Base-by-base conservation (phyloP, 1,140 invertebrate species). In the Brachionus asplanchnoidis region DNA sequence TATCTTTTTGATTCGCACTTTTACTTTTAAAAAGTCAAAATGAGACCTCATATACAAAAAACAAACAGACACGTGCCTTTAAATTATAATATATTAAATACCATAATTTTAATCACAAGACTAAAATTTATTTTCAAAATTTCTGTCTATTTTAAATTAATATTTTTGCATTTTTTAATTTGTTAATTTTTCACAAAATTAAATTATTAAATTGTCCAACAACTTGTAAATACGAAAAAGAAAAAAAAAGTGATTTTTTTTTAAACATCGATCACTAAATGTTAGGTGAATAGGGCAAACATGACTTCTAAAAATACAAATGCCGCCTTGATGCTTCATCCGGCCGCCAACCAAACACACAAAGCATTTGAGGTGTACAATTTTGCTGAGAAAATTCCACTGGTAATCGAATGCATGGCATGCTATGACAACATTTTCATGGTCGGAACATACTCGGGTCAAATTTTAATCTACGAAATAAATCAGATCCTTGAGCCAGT, bases 391-490 rank as follows among this genome's bases (percentile, higher is more conserved):
- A 60, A 68, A 60, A 28, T 82, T 17, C 79, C 79, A 11, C 12
- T 82, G 23, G 32, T 36, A 3, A 82, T 82, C 1, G 79, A 82
- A 68, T 82, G 79, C 28, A 28, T 82, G 28, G 32, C 79, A 40
- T 82, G 79, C 26, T 82, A 82, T 68, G 65, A 82, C 32, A 82
- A 82, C 17, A 46, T 82, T 40, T 82, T 82, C 40, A 82, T 82
- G 14, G 26, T 82, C 7, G 79, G 79, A 3, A 82, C 79, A 26
- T 65, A 56, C 20, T 65, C 32, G 8, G 79, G 79, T 44, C 36
- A 56, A 44, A 82, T 82, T 20, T 36, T 82, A 23, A 65, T 82
- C 9, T 82, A 82, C 32, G 79, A 82, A 65, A 40, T 82, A 8
- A 82, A 82, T 26, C 53, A 53, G 1, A 7, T 46, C 2, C 32